A percentile compares a stretch with the other conserved stretches of the same genome.
Evolutionary conservation across 2,797 vertebrate genomes (phyloP).

Genomic region (Megalops cyprinoides): DNA sequence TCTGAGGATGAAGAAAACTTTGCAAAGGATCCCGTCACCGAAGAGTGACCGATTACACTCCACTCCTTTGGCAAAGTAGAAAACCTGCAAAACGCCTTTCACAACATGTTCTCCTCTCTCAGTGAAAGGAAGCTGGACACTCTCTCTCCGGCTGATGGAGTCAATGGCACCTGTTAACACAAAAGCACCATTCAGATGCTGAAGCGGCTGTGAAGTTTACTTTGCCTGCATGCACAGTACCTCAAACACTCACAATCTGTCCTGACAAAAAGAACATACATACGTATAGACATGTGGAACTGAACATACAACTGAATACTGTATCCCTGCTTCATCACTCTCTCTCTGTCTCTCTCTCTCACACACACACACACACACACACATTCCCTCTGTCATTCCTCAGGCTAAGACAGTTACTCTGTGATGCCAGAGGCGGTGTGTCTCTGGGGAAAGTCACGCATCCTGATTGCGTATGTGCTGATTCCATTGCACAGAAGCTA

Average conservation of each 20-base stretch:
- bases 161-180: background rate
- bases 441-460: too few relatives aligned
- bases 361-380: too few relatives aligned
- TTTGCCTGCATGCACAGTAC: background rate
- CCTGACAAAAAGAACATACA: background rate
- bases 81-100: conserved; percentile 59
- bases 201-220: background rate
- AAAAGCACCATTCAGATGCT: background rate
- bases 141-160: conserved; percentile 35
- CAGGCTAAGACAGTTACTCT: too few relatives aligned
- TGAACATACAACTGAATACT: too few relatives aligned
- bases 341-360: too few relatives aligned
- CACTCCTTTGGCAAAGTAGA: conserved; percentile 70
- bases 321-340: too few relatives aligned
- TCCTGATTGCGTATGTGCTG: too few relatives aligned
- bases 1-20: conserved; percentile 78
- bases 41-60: conserved; percentile 70
- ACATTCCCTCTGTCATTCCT: too few relatives aligned
- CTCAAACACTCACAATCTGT: background rate
- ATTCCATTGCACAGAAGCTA: too few relatives aligned
- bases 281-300: too few relatives aligned
- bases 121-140: conserved; percentile 8
- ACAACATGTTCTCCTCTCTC: conserved; percentile 54
- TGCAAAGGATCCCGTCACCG: conserved; percentile 70
- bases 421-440: too few relatives aligned